Percentiles rank a stretch among this genome's conserved stretches.
These are phyloP conservation scores for Alauda arvensis DNA, from an alignment of 2,797 vertebrate genomes.

Conservation along the genomic window DNA sequence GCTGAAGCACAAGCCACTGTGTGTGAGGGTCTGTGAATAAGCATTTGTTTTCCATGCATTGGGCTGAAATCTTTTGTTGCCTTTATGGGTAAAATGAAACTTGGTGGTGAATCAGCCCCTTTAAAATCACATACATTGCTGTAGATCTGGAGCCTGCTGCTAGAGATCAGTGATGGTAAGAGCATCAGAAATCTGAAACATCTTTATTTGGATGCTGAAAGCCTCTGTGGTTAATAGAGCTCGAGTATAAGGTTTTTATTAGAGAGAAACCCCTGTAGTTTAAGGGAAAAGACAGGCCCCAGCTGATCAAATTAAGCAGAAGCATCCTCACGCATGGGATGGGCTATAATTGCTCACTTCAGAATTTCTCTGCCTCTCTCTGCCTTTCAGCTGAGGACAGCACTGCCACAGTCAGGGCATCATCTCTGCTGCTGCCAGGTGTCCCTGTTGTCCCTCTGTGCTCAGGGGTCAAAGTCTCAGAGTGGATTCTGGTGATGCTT, in stretches of 20 bases:
- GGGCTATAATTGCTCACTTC: neutral
- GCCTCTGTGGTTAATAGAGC: neutral
- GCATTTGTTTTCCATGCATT: neutral
- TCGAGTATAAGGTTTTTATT: neutral
- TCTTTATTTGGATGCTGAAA: slow-evolving; percentile 3
- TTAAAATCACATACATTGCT: neutral
- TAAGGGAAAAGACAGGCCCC: neutral
- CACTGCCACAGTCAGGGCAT: neutral
- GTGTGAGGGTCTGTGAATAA: neutral
- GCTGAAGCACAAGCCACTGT: neutral
- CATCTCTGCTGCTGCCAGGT: neutral
- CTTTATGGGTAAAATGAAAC: neutral
- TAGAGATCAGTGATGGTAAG: neutral
- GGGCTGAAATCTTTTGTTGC: neutral
- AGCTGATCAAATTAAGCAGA: neutral
- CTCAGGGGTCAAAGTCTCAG: neutral
- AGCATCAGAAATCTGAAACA: neutral
- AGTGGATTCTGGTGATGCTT: neutral
- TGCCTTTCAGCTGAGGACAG: neutral
- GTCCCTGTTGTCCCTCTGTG: neutral
- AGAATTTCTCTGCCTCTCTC: neutral
- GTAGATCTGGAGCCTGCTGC: neutral
- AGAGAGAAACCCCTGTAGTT: neutral
- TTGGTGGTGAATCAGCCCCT: neutral
- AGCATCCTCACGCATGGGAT: neutral